Conservation (phyloP, 2,113 vertebrate genomes). For the Turdus rufiventris region DNA sequence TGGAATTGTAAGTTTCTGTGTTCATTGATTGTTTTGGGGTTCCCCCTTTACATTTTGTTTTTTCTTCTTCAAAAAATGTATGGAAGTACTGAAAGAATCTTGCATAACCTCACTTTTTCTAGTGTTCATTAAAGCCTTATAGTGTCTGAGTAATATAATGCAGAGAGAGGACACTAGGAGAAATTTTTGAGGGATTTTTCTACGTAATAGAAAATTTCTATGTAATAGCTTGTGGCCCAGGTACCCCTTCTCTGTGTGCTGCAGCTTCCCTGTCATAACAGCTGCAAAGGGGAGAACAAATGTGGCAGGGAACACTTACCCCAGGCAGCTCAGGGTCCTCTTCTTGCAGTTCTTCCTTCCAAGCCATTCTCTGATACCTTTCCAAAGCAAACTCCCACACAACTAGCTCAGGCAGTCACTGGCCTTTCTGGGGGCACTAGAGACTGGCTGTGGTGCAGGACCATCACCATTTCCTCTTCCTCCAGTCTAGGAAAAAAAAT, state of each 20-base stretch:
- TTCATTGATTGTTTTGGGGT: neutral
- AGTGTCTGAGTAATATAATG: neutral
- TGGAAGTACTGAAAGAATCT: neutral
- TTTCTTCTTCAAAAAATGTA: neutral
- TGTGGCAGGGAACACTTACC: neutral
- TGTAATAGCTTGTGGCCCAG: neutral
- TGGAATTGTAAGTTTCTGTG: slow-evolving; percentile 86
- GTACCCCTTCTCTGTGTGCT: neutral
- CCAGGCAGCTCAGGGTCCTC: neutral
- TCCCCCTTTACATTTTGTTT: no score
- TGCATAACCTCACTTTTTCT: neutral
- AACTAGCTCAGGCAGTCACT: neutral
- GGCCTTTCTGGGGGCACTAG: neutral
- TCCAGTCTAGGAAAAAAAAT: slow-evolving; percentile 33
- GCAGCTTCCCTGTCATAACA: neutral
- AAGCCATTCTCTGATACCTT: neutral
- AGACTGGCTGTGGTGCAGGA: neutral
- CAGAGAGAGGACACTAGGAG: neutral
- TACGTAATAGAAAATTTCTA: no score
- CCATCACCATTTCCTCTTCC: slow-evolving; percentile 5
- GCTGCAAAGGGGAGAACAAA: neutral
- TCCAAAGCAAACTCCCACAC: neutral
- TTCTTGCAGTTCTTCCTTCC: neutral
- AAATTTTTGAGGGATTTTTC: neutral
- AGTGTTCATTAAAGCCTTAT: neutral